Conservation (phyloP, 1,140 invertebrate species). For the Drosophila pseudoobscura region DNA sequence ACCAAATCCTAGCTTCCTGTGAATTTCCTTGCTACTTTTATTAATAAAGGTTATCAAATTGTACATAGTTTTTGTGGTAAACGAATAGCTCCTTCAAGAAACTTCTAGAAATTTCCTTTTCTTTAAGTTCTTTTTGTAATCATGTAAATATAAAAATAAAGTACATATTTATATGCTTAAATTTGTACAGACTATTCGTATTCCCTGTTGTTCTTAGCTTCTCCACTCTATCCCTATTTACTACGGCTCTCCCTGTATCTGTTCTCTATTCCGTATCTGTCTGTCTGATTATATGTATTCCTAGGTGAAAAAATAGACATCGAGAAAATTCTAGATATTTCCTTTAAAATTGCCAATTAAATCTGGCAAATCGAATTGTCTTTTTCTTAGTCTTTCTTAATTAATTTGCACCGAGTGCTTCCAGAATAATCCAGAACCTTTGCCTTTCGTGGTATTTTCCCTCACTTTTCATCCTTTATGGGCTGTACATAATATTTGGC, state of each 20-base stretch:
- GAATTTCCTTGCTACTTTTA: no score
- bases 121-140: neutral
- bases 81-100: neutral
- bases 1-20: no score
- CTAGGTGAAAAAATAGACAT: no score
- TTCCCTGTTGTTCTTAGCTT: no score
- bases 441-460: neutral
- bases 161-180: neutral
- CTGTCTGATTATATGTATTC: no score
- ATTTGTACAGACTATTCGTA: neutral
- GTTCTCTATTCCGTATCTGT: no score
- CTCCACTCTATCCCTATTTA: neutral
- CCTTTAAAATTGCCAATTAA: no score
- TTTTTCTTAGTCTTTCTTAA: neutral
- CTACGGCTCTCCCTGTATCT: no score
- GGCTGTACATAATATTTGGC: conserved; percentile 12
- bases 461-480: neutral
- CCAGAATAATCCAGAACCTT: conserved; percentile 13
- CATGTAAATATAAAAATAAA: no score
- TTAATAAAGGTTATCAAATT: no score
- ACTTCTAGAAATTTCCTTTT: neutral
- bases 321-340: no score
- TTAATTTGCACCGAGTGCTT: conserved; percentile 5
- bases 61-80: no score
- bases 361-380: neutral